Conservation (phyloP, 2,888 invertebrate genomes). For the Zeuzera pyrina region DNA sequence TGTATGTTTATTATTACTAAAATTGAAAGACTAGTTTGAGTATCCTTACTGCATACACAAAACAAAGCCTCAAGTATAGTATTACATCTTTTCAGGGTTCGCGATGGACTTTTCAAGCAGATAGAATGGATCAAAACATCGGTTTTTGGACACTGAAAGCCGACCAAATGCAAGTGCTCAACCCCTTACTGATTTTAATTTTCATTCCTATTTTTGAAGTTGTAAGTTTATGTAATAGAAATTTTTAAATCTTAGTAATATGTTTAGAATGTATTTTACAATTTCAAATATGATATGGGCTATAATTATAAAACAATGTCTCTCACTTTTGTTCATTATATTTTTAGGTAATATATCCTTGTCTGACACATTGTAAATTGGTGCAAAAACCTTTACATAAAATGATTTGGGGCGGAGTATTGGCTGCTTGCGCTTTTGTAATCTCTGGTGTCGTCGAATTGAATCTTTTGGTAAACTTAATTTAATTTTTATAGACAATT, state of each 20-base stretch:
- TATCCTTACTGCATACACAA: too few relatives aligned
- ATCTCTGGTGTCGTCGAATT: slow-evolving; percentile 90
- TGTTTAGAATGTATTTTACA: too few relatives aligned
- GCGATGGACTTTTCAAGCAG: slow-evolving; percentile 94
- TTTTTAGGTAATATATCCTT: slow-evolving; percentile 82
- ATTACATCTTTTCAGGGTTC: slow-evolving; percentile 76
- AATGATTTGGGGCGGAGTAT: slow-evolving; percentile 88
- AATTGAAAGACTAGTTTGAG: too few relatives aligned
- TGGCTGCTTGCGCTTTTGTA: slow-evolving; percentile 90
- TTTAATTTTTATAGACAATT: too few relatives aligned
- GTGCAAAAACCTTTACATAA: slow-evolving; percentile 87
- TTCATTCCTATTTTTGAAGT: slow-evolving; percentile 90
- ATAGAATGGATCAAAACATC: slow-evolving; percentile 87
- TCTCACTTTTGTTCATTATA: too few relatives aligned
- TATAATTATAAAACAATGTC: too few relatives aligned
- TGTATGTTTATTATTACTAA: too few relatives aligned
- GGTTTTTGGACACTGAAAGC: slow-evolving; percentile 85
- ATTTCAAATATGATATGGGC: too few relatives aligned
- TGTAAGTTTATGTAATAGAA: slow-evolving; percentile 39
- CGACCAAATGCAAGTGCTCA: slow-evolving; percentile 96
- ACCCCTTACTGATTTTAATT: slow-evolving; percentile 86
- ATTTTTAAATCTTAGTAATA: too few relatives aligned
- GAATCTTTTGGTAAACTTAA: slow-evolving; percentile 73
- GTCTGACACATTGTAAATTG: slow-evolving; percentile 78
- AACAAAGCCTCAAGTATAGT: too few relatives aligned